phyloP scores from a whole-genome alignment of 2,888 invertebrate species.

The Latrodectus elegans region DNA sequence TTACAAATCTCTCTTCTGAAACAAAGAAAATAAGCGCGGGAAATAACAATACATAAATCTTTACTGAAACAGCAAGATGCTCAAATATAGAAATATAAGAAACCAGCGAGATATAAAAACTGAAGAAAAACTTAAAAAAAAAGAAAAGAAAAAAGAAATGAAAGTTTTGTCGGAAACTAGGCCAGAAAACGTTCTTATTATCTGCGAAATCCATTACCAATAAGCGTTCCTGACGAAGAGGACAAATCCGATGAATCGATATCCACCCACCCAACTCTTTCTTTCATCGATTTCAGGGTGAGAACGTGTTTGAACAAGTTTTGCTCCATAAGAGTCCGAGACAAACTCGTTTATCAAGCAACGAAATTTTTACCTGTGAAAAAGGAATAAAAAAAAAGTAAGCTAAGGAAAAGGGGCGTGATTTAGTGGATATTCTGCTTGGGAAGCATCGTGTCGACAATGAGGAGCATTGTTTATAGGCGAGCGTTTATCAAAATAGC shows the following conservation, averaged over 20 bases:
- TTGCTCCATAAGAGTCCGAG: slow-evolving; percentile 24
- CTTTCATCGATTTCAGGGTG: slow-evolving; percentile 43
- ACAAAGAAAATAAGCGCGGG: slow-evolving; percentile 5
- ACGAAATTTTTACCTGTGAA: slow-evolving; percentile 40
- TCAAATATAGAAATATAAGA: slow-evolving; percentile 24
- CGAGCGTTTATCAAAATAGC: slow-evolving; percentile 26
- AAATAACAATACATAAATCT: slow-evolving; percentile 14
- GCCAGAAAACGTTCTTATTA: slow-evolving; percentile 61
- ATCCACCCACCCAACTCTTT: slow-evolving; percentile 34
- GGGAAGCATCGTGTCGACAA: not conserved
- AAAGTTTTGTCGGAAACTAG: slow-evolving; percentile 32
- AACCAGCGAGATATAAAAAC: not conserved
- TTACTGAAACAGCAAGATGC: slow-evolving; percentile 20
- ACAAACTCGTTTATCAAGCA: slow-evolving; percentile 48
- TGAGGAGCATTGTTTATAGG: slow-evolving; percentile 42
- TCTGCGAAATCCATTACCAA: slow-evolving; percentile 61
- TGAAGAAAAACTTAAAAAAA: not conserved
- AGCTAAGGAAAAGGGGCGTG: not conserved
- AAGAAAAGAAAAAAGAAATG: not conserved
- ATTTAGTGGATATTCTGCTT: slow-evolving; percentile 21
- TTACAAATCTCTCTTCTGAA: not conserved
- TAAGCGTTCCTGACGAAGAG: slow-evolving; percentile 44
- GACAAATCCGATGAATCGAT: slow-evolving; percentile 61
- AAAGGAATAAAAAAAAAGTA: slow-evolving; percentile 7
- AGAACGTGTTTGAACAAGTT: slow-evolving; percentile 1